These are phyloP conservation scores for Coracias cyanogaster DNA, from an alignment of 2,797 vertebrate genomes.

Conservation along the genomic window DNA sequence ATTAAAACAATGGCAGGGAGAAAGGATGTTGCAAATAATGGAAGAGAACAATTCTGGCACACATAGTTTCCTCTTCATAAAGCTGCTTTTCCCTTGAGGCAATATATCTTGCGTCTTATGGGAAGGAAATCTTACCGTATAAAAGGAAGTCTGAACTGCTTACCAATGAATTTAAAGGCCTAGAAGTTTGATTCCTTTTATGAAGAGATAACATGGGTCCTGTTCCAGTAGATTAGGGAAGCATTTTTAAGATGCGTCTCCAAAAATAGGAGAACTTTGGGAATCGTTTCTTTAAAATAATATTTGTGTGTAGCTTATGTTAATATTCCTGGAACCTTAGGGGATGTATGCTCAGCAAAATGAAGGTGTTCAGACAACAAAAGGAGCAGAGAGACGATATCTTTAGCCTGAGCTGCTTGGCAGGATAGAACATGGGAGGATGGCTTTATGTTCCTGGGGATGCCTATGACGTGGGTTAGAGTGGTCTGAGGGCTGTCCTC, in stretches of 20 bases:
- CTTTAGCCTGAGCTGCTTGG: not conserved
- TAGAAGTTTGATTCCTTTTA: slow-evolving; percentile 41
- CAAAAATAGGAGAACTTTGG: slow-evolving; percentile 36
- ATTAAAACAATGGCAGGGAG: slow-evolving; percentile 45
- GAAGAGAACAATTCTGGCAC: slow-evolving; percentile 60
- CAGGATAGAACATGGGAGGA: not conserved
- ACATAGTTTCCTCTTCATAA: slow-evolving; percentile 42
- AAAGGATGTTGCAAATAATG: slow-evolving; percentile 44
- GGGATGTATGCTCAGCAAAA: slow-evolving; percentile 20
- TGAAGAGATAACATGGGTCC: slow-evolving; percentile 3
- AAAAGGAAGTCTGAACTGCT: slow-evolving; percentile 64
- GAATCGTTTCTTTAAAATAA: slow-evolving; percentile 36
- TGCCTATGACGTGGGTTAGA: slow-evolving; percentile 18
- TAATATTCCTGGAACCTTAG: not conserved
- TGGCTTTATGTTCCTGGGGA: not conserved
- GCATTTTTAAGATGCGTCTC: slow-evolving; percentile 24
- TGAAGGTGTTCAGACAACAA: not conserved
- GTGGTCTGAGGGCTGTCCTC: slow-evolving; percentile 12
- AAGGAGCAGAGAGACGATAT: not conserved
- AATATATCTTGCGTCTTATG: slow-evolving; percentile 38
- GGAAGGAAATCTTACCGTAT: slow-evolving; percentile 62
- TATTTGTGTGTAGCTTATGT: slow-evolving; percentile 22
- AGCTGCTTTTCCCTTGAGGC: slow-evolving; percentile 50
- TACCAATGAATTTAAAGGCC: slow-evolving; percentile 46
- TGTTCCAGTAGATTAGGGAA: slow-evolving; percentile 36